Conservation (phyloP, 1,140 invertebrate species). For the Hylaeus anthracinus region DNA sequence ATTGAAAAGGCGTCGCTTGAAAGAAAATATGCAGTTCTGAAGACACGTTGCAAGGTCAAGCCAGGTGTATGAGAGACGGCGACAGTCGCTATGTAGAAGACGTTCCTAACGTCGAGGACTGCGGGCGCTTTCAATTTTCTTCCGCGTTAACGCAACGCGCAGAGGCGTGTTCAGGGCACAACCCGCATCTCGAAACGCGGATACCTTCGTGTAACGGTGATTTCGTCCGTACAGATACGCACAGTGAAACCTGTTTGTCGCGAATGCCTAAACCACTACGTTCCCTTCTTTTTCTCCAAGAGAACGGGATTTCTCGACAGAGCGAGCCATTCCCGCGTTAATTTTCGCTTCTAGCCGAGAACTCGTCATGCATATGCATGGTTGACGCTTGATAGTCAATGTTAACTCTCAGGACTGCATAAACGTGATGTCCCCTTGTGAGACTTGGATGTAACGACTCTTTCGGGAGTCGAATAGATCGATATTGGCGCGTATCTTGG, state of each 20-base stretch:
- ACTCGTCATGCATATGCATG: not conserved
- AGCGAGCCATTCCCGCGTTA: not conserved
- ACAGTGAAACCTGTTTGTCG: constrained; percentile 6
- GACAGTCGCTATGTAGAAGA: too few species aligned
- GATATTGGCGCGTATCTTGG: too few species aligned
- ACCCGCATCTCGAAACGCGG: not conserved
- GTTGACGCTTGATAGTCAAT: too few species aligned
- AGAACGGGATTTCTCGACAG: not conserved
- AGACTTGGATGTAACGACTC: too few species aligned
- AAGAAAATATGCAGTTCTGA: too few species aligned
- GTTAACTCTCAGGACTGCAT: too few species aligned
- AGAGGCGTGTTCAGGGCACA: not conserved
- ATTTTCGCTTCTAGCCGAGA: not conserved
- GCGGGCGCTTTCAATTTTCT: not conserved
- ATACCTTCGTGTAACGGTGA: constrained; percentile 10
- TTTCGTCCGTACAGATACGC: constrained; percentile 7
- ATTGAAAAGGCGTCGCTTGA: too few species aligned
- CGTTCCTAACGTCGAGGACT: too few species aligned
- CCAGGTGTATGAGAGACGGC: too few species aligned
- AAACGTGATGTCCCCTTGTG: too few species aligned
- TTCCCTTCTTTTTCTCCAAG: constrained; percentile 9
- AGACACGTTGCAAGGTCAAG: too few species aligned
- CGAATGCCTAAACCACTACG: constrained; percentile 1
- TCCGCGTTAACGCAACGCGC: not conserved
- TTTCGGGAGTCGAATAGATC: too few species aligned